phyloP scores from a whole-genome alignment of 1,140 invertebrate species.

The Diachasmimorpha longicaudata region DNA sequence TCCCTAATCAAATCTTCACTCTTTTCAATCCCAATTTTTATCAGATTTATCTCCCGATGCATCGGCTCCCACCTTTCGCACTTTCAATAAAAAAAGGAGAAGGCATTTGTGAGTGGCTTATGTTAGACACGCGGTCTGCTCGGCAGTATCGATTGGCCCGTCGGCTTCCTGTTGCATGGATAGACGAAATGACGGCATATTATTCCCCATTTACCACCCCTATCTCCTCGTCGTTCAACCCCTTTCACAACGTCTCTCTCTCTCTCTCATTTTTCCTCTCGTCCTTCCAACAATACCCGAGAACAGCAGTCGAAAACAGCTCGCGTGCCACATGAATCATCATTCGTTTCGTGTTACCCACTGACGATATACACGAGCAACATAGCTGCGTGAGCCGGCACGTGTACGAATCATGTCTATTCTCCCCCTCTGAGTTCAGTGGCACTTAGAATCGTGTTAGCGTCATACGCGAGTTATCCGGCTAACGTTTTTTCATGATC shows the following conservation, averaged over 20 bases:
- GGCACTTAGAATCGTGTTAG: conserved; percentile 21
- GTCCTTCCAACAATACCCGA: conserved; percentile 37
- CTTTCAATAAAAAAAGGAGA: not conserved
- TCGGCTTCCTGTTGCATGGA: conserved; percentile 46
- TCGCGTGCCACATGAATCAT: conserved; percentile 57
- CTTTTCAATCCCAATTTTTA: too few species aligned
- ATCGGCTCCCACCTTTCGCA: not conserved
- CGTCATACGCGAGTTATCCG: conserved; percentile 40
- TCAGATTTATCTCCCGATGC: too few species aligned
- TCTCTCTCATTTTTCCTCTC: not conserved
- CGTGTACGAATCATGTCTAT: conserved; percentile 7
- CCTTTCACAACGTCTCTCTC: not conserved
- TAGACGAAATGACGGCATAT: conserved; percentile 49
- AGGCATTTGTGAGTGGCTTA: not conserved
- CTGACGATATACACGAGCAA: conserved; percentile 10
- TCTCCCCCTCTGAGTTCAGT: not conserved
- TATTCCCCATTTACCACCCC: conserved; percentile 45
- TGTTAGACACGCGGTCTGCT: conserved; percentile 1
- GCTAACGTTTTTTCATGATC: conserved; percentile 47
- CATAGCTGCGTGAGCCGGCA: not conserved
- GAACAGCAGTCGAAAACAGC: conserved; percentile 44
- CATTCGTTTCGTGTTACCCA: conserved; percentile 53
- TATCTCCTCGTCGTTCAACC: not conserved
- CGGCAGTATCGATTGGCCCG: conserved; percentile 44
- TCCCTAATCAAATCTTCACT: too few species aligned